Evolutionary conservation across 1,140 invertebrate genomes (phyloP).

Genomic region (Pseudobourletiella spinata): DNA sequence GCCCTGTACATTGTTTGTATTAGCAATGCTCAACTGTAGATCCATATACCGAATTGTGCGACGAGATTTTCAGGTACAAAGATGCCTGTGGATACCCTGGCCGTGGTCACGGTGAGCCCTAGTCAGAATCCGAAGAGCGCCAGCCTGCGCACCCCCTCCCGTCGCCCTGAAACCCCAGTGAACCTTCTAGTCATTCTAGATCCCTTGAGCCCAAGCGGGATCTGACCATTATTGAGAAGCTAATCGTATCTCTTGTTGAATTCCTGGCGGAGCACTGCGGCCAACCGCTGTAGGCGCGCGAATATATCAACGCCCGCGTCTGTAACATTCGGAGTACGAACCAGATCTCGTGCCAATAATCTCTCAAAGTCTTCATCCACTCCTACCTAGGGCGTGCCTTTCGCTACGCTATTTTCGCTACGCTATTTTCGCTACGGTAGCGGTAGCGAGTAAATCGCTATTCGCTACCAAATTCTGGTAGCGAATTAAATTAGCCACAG

Average conservation of each 20-base stretch:
- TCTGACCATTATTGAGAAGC: slow-evolving; percentile 19
- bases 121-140: slow-evolving; percentile 24
- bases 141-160: slow-evolving; percentile 19
- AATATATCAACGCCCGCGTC: slow-evolving; percentile 93
- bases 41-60: slow-evolving; percentile 61
- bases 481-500: no score
- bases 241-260: slow-evolving; percentile 23
- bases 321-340: slow-evolving; percentile 86
- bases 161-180: slow-evolving; percentile 19
- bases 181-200: slow-evolving; percentile 33
- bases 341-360: slow-evolving; percentile 74
- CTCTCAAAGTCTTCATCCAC: slow-evolving; percentile 16
- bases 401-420: no score
- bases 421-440: no score
- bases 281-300: slow-evolving; percentile 88
- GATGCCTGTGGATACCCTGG: slow-evolving; percentile 12
- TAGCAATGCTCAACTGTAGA: slow-evolving; percentile 50
- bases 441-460: no score
- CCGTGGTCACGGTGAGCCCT: slow-evolving; percentile 16
- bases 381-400: no score
- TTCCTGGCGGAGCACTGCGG: slow-evolving; percentile 24
- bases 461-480: no score
- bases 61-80: slow-evolving; percentile 31
- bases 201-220: slow-evolving; percentile 11
- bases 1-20: no score